Evolutionary conservation across 2,888 invertebrate species (phyloP).

Genomic region (Phorcus lineatus): DNA sequence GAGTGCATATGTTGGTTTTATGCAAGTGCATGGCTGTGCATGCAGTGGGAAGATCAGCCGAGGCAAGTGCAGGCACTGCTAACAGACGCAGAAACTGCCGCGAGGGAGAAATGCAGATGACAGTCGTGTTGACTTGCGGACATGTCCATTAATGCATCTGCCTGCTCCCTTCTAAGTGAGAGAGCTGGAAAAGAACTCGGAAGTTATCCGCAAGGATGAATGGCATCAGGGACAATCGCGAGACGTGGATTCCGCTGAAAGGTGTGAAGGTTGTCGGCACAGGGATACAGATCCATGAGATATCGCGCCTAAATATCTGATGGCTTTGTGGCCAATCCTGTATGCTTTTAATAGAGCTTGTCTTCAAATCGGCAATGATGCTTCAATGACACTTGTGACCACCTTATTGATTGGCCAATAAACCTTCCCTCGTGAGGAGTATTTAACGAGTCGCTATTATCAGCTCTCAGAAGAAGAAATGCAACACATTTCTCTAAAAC

Average conservation of each 20-base stretch:
- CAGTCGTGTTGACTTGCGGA: conserved; percentile 6
- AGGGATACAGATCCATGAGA: not conserved
- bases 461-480: not conserved
- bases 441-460: conserved; percentile 27
- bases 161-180: conserved; percentile 5
- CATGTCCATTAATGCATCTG: conserved; percentile 20
- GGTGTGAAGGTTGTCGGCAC: not conserved
- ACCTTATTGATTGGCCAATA: conserved; percentile 24
- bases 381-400: conserved; percentile 27
- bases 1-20: conserved; percentile 23
- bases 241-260: not conserved
- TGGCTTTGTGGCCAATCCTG: conserved; percentile 17
- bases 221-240: not conserved
- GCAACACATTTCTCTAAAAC: not conserved
- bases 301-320: conserved; percentile 24
- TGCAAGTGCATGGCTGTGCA: conserved; percentile 24
- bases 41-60: not conserved
- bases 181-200: conserved; percentile 19
- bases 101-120: not conserved
- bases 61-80: not conserved
- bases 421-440: conserved; percentile 17
- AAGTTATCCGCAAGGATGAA: conserved; percentile 15
- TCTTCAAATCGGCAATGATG: conserved; percentile 27
- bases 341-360: conserved; percentile 27
- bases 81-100: not conserved